These are phyloP conservation scores for Clupea harengus DNA, from an alignment of 2,113 vertebrate species.

Conservation along the genomic window DNA sequence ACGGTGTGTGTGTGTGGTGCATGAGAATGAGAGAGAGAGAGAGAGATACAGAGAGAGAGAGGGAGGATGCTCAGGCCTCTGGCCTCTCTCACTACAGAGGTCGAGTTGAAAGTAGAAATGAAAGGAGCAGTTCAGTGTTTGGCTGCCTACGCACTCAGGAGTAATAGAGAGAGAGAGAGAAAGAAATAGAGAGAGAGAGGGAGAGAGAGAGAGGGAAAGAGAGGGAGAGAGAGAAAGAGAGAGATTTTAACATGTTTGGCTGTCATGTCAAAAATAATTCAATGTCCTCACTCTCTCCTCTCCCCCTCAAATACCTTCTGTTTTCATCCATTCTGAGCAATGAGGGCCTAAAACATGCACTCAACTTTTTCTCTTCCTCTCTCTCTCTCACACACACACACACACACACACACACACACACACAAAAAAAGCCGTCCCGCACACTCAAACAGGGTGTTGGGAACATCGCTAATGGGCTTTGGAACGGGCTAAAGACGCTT, in stretches of 20 bases:
- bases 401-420: no score
- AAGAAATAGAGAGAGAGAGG: no score
- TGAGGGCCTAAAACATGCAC: neutral
- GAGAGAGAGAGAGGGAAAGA: no score
- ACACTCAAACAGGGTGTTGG: neutral
- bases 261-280: constrained; percentile 59
- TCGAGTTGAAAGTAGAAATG: neutral
- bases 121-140: neutral
- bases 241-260: constrained; percentile 56
- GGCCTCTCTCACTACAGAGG: no score
- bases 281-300: constrained; percentile 24
- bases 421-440: neutral
- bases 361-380: neutral
- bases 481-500: neutral
- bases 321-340: neutral
- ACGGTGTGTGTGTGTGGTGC: constrained; percentile 9
- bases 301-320: constrained; percentile 35
- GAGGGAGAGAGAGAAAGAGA: constrained; percentile 53
- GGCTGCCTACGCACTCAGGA: constrained; percentile 36
- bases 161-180: constrained; percentile 54
- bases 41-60: no score
- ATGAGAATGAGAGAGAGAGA: neutral
- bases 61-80: no score
- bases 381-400: no score
- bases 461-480: neutral